Percentiles rank a stretch among this genome's conserved stretches.
Evolutionary conservation across 2,888 invertebrate genomes (phyloP).

Genomic region (Bombylius major): DNA sequence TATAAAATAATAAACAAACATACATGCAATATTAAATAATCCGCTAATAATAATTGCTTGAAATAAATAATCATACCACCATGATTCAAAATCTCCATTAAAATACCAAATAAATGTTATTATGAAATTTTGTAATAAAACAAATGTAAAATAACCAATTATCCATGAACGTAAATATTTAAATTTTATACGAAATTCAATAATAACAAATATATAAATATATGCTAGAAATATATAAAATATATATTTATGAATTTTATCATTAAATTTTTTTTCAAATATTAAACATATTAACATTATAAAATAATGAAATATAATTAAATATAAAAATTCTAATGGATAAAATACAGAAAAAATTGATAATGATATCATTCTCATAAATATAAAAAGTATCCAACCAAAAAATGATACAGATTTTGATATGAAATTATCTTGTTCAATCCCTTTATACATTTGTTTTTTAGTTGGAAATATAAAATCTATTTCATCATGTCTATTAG

Average conservation of each 20-base stretch:
- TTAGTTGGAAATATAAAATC: constrained; percentile 36
- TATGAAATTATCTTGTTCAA: constrained; percentile 62
- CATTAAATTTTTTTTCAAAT: constrained; percentile 44
- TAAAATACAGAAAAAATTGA: constrained; percentile 57
- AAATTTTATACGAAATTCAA: constrained; percentile 69
- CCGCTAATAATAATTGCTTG: constrained; percentile 47
- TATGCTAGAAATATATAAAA: constrained; percentile 61
- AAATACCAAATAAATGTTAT: constrained; percentile 60
- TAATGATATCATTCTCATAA: constrained; percentile 57
- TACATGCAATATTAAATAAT: constrained; percentile 45
- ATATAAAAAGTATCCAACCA: constrained; percentile 66
- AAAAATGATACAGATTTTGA: constrained; percentile 55
- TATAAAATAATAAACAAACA: constrained; percentile 49
- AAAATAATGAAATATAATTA: constrained; percentile 50
- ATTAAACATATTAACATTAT: constrained; percentile 52
- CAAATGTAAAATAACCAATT: constrained; percentile 50
- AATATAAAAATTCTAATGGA: constrained; percentile 45
- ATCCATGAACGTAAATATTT: constrained; percentile 59
- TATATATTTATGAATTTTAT: constrained; percentile 41
- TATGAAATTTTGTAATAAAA: constrained; percentile 50
- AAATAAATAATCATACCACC: constrained; percentile 58
- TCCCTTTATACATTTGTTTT: constrained; percentile 45
- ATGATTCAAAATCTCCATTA: constrained; percentile 44
- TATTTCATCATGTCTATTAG: constrained; percentile 8
- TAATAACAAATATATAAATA: constrained; percentile 60